Percentiles rank a stretch among this genome's conserved stretches.
Evolutionary conservation across 2,113 vertebrate species (phyloP).

Genomic region (Trichomycterus rosablanca): DNA sequence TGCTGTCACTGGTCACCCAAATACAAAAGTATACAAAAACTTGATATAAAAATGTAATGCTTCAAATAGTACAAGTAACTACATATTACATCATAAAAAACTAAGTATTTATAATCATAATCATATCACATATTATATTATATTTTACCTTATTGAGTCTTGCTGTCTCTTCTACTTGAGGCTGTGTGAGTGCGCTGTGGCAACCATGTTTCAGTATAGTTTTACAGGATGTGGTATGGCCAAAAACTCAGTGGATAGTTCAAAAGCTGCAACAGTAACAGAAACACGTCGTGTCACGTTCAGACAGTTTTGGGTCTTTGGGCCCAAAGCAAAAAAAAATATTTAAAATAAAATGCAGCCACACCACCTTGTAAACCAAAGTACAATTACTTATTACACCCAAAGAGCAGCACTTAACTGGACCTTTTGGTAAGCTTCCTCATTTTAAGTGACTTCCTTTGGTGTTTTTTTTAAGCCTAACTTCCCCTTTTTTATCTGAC

Average conservation of each 20-base stretch:
- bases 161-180: conserved; percentile 26
- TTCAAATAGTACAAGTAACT: too few species aligned
- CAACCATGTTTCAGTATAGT: conserved; percentile 44
- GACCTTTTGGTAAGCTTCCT: conserved; percentile 48
- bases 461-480: conserved; percentile 29
- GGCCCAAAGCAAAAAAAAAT: neutral
- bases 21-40: too few species aligned
- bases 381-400: neutral
- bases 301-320: conserved; percentile 9
- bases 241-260: conserved; percentile 42
- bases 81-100: too few species aligned
- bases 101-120: too few species aligned
- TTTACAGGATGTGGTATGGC: conserved; percentile 47
- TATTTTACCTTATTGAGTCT: conserved; percentile 33
- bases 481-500: conserved; percentile 41
- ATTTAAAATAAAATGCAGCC: neutral
- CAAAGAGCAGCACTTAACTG: conserved; percentile 24
- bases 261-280: conserved; percentile 25
- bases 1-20: too few species aligned
- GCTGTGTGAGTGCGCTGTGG: conserved; percentile 6
- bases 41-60: too few species aligned
- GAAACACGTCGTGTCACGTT: neutral
- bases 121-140: too few species aligned
- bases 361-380: neutral
- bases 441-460: conserved; percentile 51